Evolutionary conservation across 2,113 vertebrate species (phyloP), one percentile per base, ranked within the genome.

Genomic region (human (Homo sapiens)): DNA sequence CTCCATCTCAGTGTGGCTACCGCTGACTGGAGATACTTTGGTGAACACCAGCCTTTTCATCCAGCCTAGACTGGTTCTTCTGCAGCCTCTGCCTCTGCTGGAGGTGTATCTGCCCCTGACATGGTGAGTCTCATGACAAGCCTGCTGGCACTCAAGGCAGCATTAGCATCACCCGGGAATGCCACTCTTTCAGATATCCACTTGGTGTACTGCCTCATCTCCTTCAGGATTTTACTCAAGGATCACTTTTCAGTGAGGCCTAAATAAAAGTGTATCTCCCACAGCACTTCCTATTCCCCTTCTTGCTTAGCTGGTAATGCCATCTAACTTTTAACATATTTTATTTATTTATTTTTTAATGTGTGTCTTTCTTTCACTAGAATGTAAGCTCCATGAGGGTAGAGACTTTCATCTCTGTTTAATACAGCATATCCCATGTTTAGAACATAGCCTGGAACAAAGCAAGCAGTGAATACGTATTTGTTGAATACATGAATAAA

Each of bases 141-240:
- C 6, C 35, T 8, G 23, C 13, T 9, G 22, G 35, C 40, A 43
- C 61, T 35, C 45, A 43, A 50, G 23, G 55, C 18, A 12, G 17
- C 14, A 6, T 18, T 72, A 38, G 40, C 11, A 27, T 14, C 40
- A n/a, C 1, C 0, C 0, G 0, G 66, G n/a, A 55, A 59, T 6
- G 32, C 32, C 14, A 1, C 11, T 14, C 5, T n/a, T 61, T 25
- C 57, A 23, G 11, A 23, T 27, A 20, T 1, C 16, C 2, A 9
- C 0, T 0, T 27, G 2, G 3, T 17, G 2, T 32, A 8, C 45
- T 52, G 20, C 17, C 35, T 38, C 38, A 3, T 32, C 35, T 45
- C 10, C 35, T 61, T 66, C 22, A 32, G 59, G 3, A 30, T 43
- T 73, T 23, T 22, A 38, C 50, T 48, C 68, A 90, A 75, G 16